Evolutionary conservation across 2,888 invertebrate genomes (phyloP).

Genomic region (Stenodema calcarata): DNA sequence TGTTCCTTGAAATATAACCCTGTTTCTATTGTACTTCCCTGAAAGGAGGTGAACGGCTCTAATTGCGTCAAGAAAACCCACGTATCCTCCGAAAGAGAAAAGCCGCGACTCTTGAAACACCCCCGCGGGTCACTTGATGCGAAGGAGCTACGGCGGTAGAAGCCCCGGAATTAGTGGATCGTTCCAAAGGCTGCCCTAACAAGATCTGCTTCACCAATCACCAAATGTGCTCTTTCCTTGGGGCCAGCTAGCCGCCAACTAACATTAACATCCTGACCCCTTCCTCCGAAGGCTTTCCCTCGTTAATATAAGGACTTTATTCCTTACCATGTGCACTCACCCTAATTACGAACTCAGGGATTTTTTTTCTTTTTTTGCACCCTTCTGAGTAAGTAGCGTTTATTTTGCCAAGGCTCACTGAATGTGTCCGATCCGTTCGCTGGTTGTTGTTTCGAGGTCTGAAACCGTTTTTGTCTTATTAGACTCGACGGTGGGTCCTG

Average conservation of each 20-base stretch:
- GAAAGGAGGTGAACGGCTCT: background rate
- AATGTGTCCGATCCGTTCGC: conserved; percentile 29
- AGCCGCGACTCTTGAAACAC: background rate
- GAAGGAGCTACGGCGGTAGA: background rate
- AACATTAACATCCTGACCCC: conserved; percentile 42
- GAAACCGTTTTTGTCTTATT: background rate
- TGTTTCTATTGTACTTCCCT: too few species aligned
- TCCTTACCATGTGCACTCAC: conserved; percentile 42
- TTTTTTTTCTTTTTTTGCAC: background rate
- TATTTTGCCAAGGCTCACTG: conserved; percentile 38
- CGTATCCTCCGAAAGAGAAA: background rate
- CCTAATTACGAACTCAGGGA: conserved; percentile 40
- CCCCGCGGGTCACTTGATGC: background rate
- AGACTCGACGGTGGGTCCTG: background rate
- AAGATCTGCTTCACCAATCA: conserved; percentile 46
- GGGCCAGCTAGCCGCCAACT: conserved; percentile 10
- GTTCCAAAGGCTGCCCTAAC: conserved; percentile 48
- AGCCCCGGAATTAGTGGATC: conserved; percentile 15
- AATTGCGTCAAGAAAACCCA: background rate
- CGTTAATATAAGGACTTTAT: conserved; percentile 49
- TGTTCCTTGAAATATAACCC: too few species aligned
- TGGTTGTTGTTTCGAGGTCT: background rate
- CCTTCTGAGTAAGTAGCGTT: background rate
- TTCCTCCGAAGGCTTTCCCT: conserved; percentile 30
- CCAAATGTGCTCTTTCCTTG: conserved; percentile 11